phyloP scores from a whole-genome alignment of 2,113 vertebrate genomes.

The Vicugna pacos region DNA sequence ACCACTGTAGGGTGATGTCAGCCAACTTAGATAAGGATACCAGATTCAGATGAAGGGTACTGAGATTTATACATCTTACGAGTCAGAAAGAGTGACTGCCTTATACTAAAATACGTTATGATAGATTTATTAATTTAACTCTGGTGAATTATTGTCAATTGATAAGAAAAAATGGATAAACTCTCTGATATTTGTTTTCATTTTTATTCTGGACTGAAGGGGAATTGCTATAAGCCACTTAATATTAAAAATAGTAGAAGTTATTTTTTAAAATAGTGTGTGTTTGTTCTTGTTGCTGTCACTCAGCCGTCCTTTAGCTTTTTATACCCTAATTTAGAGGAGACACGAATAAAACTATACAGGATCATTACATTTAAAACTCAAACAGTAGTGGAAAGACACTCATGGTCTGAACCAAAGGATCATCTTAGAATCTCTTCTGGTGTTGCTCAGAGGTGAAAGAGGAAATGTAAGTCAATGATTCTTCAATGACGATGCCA shows the following conservation, averaged over 20 bases:
- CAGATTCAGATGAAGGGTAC: not conserved
- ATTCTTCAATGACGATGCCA: not conserved
- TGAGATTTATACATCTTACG: not conserved
- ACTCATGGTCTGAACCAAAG: not conserved
- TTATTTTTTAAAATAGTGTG: not conserved
- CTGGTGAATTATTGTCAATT: not conserved
- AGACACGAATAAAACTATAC: not conserved
- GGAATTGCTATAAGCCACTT: not conserved
- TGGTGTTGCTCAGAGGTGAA: not conserved
- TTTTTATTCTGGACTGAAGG: not conserved
- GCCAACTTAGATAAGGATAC: not conserved
- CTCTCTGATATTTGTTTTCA: not conserved
- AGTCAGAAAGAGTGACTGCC: not conserved
- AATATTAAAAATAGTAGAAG: not conserved
- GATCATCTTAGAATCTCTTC: not conserved
- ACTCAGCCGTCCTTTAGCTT: not conserved
- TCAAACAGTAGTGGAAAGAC: not conserved
- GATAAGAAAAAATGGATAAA: not conserved
- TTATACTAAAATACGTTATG: not conserved
- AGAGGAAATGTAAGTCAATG: not conserved
- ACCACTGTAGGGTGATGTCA: not conserved
- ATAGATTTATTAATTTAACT: slow-evolving; percentile 8
- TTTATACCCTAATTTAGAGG: not conserved
- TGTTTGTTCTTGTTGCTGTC: not conserved
- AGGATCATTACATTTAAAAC: not conserved